Evolutionary conservation across 2,113 vertebrate genomes (phyloP).

Genomic region (Uria lomvia): DNA sequence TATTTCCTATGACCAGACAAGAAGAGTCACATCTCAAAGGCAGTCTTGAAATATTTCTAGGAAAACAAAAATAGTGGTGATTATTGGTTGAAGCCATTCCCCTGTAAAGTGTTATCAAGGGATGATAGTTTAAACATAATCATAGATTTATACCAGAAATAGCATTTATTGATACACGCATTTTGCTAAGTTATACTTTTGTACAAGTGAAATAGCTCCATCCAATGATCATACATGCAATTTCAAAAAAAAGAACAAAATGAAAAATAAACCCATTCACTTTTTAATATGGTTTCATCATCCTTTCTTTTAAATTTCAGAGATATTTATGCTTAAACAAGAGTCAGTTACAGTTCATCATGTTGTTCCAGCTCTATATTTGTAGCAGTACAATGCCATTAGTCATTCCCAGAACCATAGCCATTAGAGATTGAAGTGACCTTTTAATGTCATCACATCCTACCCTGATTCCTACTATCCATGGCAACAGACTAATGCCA

Average conservation of each 20-base stretch:
- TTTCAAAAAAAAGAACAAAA: neutral
- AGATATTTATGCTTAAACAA: neutral
- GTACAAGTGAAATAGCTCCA: neutral
- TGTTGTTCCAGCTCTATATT: neutral
- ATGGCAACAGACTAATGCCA: conserved; percentile 40
- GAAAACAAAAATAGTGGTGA: neutral
- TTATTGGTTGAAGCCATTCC: neutral
- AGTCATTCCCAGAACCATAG: conserved; percentile 4
- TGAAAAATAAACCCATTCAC: neutral
- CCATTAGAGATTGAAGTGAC: conserved; percentile 49
- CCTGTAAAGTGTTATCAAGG: neutral
- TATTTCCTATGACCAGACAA: neutral
- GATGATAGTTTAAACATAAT: neutral
- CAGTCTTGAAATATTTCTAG: neutral
- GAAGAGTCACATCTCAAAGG: neutral
- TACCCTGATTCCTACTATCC: conserved; percentile 8
- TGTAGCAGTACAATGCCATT: conserved; percentile 28
- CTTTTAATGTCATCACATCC: conserved; percentile 34
- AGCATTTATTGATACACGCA: neutral
- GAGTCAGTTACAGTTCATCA: neutral
- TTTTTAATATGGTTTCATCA: neutral
- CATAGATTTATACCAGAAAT: neutral
- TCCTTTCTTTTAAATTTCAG: conserved; percentile 1
- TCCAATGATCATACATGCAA: neutral
- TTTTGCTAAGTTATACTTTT: neutral